Evolutionary conservation across 2,797 vertebrate species (phyloP).

Genomic region (Pteronotus mesoamericanus): DNA sequence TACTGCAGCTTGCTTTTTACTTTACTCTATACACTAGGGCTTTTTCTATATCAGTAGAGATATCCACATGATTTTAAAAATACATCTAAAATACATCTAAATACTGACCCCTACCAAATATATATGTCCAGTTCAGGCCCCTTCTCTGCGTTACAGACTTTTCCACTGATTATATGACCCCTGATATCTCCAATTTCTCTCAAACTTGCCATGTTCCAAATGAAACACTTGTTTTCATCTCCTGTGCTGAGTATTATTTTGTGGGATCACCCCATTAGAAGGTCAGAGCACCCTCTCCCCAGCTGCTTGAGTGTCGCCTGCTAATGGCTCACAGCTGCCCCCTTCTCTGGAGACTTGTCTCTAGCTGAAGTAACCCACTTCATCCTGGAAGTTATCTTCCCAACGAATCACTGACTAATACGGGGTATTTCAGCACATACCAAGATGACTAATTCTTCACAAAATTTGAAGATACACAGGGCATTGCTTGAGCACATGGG

Average conservation of each 20-base stretch:
- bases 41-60: not conserved
- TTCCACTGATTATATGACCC: not conserved
- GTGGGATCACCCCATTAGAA: not conserved
- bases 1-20: not conserved
- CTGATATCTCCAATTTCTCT: not conserved
- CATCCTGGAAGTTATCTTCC: not conserved
- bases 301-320: not conserved
- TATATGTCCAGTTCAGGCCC: not conserved
- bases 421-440: not conserved
- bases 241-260: not conserved
- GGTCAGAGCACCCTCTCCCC: not conserved
- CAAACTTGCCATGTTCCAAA: not conserved
- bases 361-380: not conserved
- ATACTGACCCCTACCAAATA: not conserved
- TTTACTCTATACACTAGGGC: not conserved
- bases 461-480: not conserved
- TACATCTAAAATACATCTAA: not conserved
- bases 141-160: not conserved
- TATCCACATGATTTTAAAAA: not conserved
- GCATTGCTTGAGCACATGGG: not conserved
- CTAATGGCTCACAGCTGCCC: not conserved
- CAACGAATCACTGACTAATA: not conserved
- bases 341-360: not conserved
- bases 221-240: not conserved
- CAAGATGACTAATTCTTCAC: not conserved